phyloP scores from a whole-genome alignment of 1,140 invertebrate species.

The Asobara japonica region DNA sequence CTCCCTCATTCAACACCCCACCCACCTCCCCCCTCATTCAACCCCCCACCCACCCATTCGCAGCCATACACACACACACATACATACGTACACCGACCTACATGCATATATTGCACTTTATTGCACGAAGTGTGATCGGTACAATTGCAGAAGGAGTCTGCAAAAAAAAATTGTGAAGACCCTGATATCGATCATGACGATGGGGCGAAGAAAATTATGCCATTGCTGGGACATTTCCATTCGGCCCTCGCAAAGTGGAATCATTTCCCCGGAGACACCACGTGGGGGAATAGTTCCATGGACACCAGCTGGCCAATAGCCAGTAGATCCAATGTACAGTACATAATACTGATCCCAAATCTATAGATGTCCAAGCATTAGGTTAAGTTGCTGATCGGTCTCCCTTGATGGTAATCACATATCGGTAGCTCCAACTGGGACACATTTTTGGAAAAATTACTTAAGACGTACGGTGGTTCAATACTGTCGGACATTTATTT shows the following conservation, averaged over 20 bases:
- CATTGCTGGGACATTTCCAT: conserved; percentile 64
- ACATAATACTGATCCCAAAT: conserved; percentile 8
- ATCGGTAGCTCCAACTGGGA: background rate
- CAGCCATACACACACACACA: no score
- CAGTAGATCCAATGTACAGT: background rate
- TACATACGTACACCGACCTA: no score
- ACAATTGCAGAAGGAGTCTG: no score
- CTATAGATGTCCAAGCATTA: background rate
- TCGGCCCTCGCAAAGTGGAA: conserved; percentile 63
- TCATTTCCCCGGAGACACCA: conserved; percentile 62
- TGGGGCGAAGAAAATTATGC: background rate
- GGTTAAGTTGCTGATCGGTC: background rate
- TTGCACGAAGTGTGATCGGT: no score
- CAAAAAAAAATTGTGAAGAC: background rate
- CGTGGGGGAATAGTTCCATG: conserved; percentile 23
- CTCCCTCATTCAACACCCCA: no score
- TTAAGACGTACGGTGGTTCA: background rate
- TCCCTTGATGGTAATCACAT: conserved; percentile 22
- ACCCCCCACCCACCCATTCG: no score
- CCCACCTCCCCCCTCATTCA: no score
- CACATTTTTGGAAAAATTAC: background rate
- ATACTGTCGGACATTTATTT: no score
- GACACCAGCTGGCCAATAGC: conserved; percentile 32
- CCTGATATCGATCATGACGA: background rate
- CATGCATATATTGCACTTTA: no score